Conservation (phyloP, 1,140 invertebrate genomes). For the Drosophila lowei region DNA sequence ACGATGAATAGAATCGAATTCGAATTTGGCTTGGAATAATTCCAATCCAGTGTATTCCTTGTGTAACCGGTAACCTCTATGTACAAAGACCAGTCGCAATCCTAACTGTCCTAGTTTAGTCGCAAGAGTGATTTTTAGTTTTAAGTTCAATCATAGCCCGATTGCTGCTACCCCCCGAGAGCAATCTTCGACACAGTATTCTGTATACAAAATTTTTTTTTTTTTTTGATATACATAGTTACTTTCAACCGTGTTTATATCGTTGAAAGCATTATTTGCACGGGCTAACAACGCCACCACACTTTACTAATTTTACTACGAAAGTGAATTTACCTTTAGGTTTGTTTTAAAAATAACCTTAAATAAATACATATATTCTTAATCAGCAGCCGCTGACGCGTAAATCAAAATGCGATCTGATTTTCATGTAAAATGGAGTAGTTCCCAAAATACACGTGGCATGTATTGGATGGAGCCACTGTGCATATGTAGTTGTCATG, state of each 20-base stretch:
- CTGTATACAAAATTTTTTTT: slow-evolving; percentile 19
- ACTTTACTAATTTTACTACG: slow-evolving; percentile 58
- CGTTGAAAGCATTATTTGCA: too few relatives aligned
- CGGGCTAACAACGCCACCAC: too few relatives aligned
- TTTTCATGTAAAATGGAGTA: too few relatives aligned
- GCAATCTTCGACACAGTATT: slow-evolving; percentile 51
- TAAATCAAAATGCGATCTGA: not conserved
- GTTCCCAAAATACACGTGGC: too few relatives aligned
- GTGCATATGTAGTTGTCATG: slow-evolving; percentile 1
- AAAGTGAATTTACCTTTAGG: slow-evolving; percentile 44
- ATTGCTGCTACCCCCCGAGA: slow-evolving; percentile 1
- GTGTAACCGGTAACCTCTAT: slow-evolving; percentile 66
- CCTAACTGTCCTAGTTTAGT: slow-evolving; percentile 50
- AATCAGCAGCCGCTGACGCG: not conserved
- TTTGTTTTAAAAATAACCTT: slow-evolving; percentile 18
- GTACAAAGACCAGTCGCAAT: slow-evolving; percentile 68
- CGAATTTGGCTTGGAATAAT: not conserved
- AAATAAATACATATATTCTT: slow-evolving; percentile 10
- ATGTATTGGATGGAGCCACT: too few relatives aligned
- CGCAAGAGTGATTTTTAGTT: slow-evolving; percentile 69
- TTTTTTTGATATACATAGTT: too few relatives aligned
- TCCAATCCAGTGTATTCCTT: slow-evolving; percentile 31
- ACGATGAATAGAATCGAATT: slow-evolving; percentile 60
- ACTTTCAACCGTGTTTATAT: too few relatives aligned
- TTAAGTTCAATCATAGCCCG: slow-evolving; percentile 39